These are phyloP conservation scores for Ephialtes manifestator DNA, from an alignment of 2,888 invertebrate genomes.

Conservation along the genomic window DNA sequence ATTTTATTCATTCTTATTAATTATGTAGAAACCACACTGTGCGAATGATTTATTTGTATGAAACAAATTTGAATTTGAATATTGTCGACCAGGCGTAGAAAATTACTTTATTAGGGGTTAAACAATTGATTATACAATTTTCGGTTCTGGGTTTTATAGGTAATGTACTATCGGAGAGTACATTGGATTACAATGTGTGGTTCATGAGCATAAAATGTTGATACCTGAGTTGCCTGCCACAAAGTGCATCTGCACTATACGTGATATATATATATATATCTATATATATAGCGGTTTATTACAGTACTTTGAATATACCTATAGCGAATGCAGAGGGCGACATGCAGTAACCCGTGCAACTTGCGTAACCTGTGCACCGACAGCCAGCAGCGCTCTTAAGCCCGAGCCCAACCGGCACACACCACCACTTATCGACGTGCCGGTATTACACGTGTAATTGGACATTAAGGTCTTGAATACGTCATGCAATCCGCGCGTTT, in stretches of 20 bases:
- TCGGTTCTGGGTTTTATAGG: neutral
- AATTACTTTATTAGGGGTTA: neutral
- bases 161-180: conserved; percentile 17
- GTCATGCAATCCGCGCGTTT: conserved; percentile 36
- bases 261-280: neutral
- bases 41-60: no score
- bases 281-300: neutral
- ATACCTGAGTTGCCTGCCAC: neutral
- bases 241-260: conserved; percentile 7
- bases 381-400: conserved; percentile 1
- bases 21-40: no score
- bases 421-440: conserved; percentile 52
- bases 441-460: conserved; percentile 63
- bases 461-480: conserved; percentile 47
- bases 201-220: conserved; percentile 10
- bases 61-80: no score
- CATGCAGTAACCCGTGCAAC: conserved; percentile 17
- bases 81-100: neutral
- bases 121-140: neutral
- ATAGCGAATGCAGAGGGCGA: neutral
- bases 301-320: neutral
- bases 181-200: neutral
- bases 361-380: neutral
- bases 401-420: conserved; percentile 27
- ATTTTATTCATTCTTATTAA: no score